phyloP scores from a whole-genome alignment of 2,797 vertebrate genomes.

The Periophthalmus magnuspinnatus region DNA sequence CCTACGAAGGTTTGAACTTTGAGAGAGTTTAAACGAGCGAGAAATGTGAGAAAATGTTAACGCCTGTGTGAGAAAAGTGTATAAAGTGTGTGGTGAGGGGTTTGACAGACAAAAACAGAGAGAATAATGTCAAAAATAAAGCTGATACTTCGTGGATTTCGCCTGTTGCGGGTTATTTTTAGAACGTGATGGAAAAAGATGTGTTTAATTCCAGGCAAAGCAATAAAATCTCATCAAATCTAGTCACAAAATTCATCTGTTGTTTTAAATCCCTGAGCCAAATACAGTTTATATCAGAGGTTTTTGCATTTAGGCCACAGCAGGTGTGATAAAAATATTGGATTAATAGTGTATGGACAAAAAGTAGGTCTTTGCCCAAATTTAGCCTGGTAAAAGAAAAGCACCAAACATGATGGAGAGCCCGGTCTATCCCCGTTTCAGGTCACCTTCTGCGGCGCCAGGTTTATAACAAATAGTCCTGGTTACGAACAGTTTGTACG shows the following conservation, averaged over 20 bases:
- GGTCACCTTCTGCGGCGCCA: slow-evolving; percentile 1
- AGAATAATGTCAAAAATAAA: no score
- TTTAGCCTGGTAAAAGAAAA: background rate
- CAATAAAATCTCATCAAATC: background rate
- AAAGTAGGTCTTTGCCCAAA: slow-evolving; percentile 8
- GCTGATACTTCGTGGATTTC: no score
- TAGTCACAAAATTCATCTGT: background rate
- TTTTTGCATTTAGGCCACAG: background rate
- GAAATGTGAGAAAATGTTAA: no score
- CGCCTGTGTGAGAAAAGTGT: no score
- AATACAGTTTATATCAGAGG: background rate
- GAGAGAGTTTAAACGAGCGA: no score
- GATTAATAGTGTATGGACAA: background rate
- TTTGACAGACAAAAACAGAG: no score
- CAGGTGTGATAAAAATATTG: background rate
- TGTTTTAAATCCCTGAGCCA: background rate
- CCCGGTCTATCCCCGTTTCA: background rate
- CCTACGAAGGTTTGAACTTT: no score
- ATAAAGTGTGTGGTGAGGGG: no score
- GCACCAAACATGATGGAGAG: slow-evolving; percentile 1
- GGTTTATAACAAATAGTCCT: background rate
- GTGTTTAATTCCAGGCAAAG: no score
- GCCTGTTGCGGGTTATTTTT: no score
- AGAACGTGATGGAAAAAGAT: no score
- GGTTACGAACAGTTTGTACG: background rate